Conservation (phyloP, 1,140 invertebrate species). For the Druon quercuslanigerum region DNA sequence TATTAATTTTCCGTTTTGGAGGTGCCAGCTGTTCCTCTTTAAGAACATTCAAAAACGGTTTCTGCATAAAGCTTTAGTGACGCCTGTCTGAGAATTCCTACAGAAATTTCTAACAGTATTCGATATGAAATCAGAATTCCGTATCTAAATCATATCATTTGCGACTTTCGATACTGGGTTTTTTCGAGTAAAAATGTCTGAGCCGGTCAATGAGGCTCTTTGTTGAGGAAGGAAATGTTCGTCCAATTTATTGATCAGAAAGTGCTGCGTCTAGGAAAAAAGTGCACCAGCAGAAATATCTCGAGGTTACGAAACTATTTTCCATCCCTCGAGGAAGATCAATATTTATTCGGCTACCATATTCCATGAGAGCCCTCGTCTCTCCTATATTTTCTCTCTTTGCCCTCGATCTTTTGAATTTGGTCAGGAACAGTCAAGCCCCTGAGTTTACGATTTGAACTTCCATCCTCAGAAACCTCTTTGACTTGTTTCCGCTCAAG, state of each 20-base stretch:
- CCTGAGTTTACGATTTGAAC: slow-evolving; percentile 1
- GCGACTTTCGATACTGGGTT: neutral
- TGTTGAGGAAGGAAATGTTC: slow-evolving; percentile 33
- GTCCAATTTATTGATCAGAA: slow-evolving; percentile 12
- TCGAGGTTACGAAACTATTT: slow-evolving; percentile 36
- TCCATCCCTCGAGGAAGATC: slow-evolving; percentile 35
- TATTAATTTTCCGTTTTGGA: too few species aligned
- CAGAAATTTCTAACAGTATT: too few species aligned
- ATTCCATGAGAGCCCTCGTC: slow-evolving; percentile 15
- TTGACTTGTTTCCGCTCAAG: neutral
- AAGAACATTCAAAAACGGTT: too few species aligned
- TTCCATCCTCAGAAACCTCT: neutral
- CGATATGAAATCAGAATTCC: neutral
- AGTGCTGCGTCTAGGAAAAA: slow-evolving; percentile 28
- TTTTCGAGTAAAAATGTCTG: neutral
- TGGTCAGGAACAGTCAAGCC: slow-evolving; percentile 27
- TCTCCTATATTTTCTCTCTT: neutral
- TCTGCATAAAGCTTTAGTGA: too few species aligned
- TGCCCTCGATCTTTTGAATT: neutral
- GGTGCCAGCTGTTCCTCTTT: too few species aligned
- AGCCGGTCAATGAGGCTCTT: slow-evolving; percentile 18
- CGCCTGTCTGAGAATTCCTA: too few species aligned
- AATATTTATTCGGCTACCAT: slow-evolving; percentile 42
- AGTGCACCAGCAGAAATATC: slow-evolving; percentile 14
- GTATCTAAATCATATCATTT: neutral